Evolutionary conservation across 2,797 vertebrate genomes (phyloP).

Genomic region (Pelobates cultripes): DNA sequence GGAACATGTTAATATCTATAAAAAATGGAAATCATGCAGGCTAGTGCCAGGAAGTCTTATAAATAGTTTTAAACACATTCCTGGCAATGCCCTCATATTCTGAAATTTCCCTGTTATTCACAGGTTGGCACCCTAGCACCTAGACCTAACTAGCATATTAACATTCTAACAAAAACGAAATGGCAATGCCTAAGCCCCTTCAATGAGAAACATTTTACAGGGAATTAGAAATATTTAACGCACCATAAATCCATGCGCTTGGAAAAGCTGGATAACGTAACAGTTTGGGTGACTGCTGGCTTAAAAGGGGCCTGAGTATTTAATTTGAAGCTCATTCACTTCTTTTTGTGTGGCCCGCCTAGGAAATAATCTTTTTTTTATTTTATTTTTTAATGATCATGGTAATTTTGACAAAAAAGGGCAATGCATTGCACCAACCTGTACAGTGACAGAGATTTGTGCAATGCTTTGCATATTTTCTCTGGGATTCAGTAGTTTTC

Average conservation of each 20-base stretch:
- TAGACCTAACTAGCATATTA: background rate
- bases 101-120: background rate
- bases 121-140: background rate
- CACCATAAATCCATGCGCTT: background rate
- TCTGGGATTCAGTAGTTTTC: too few species aligned
- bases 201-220: background rate
- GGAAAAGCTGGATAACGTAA: background rate
- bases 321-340: background rate
- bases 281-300: background rate
- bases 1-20: background rate
- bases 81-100: background rate
- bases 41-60: background rate
- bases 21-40: background rate
- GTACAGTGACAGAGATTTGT: too few species aligned
- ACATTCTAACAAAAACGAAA: background rate
- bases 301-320: background rate
- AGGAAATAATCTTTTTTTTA: background rate
- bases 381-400: background rate
- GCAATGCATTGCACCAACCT: too few species aligned
- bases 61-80: background rate
- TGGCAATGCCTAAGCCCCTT: background rate
- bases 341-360: background rate
- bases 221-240: background rate
- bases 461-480: too few species aligned
- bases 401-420: too few species aligned